These are phyloP conservation scores for Erinaceus europaeus DNA, from an alignment of 2,113 vertebrate genomes.

Conservation along the genomic window DNA sequence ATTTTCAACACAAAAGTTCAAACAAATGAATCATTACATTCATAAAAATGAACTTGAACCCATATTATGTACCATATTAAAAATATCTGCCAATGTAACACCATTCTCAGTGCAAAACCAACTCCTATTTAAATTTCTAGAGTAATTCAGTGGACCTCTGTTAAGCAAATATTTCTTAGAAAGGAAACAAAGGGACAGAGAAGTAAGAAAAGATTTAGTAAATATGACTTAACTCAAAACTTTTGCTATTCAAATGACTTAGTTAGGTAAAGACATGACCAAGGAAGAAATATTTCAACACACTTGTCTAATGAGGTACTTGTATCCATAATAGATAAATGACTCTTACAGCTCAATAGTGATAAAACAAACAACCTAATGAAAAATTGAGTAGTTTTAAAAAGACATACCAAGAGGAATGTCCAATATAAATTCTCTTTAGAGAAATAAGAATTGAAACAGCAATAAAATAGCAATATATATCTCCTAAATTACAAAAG, in stretches of 20 bases:
- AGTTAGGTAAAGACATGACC: neutral
- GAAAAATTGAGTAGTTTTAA: neutral
- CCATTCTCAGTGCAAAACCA: neutral
- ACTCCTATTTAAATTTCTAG: neutral
- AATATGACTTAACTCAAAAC: conserved; percentile 29
- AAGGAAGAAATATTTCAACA: conserved; percentile 5
- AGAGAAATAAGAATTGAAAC: neutral
- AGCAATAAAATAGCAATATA: neutral
- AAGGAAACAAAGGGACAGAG: neutral
- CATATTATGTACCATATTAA: neutral
- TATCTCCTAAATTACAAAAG: neutral
- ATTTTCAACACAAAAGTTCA: neutral
- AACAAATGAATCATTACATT: neutral
- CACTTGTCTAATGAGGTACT: neutral
- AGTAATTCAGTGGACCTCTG: neutral
- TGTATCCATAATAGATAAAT: too few species aligned
- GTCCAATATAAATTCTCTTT: neutral
- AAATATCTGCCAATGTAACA: conserved; percentile 4
- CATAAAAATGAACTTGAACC: neutral
- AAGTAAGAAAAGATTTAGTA: neutral
- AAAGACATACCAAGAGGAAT: neutral
- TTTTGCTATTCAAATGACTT: neutral
- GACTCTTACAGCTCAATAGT: conserved; percentile 18
- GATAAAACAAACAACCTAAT: too few species aligned
- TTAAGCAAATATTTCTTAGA: conserved; percentile 7